Evolutionary conservation across 2,888 invertebrate species (phyloP), one percentile per base, ranked within the genome.

Genomic region (Lasioglossum pauxillum): DNA sequence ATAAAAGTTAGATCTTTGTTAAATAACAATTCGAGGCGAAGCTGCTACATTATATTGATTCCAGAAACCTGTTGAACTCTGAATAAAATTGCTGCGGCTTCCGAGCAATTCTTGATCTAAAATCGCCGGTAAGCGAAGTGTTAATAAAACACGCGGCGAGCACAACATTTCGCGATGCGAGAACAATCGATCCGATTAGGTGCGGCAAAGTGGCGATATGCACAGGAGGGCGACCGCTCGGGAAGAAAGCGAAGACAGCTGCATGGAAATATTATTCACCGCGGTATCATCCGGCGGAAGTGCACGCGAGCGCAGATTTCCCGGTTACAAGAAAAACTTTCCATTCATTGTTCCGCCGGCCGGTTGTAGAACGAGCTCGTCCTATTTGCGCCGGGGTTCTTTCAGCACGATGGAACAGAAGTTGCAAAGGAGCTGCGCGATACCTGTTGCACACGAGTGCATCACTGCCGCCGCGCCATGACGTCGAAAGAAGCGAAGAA

Each of bases 381-480:
- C 76, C 83, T 87, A 86, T 89, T 90, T 89, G 85, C 81, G 88
- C 85, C 84, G 84, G 60, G 38, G 38, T 90, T 88, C 90, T 89
- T 89, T 86, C 88, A 78, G 82, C 80, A 53, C 78, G 81, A 80
- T 74, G 85, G 90, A 90, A 90, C 91, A 93, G 92, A 93, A 94
- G 92, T 94, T 92, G 91, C 91, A 86, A 93, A 91, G 91, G 87
- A 88, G 83, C 80, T 35, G 72, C 77, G 80, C 79, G 89, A 87
- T 91, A 94, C 94, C 94, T 94, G 94, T 94, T 94, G 94, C 94
- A 91, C 90, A 84, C 77, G 83, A 82, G 72, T 46, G 81, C 85
- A 83, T 85, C 90, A 85, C 89, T 23, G 53, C 53, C 53, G 78
- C 73, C 77, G 83, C 90, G 85, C 76, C 83, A 80, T 75, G 44